phyloP scores from a whole-genome alignment of 2,888 invertebrate genomes.

The Stratiomys singularior region DNA sequence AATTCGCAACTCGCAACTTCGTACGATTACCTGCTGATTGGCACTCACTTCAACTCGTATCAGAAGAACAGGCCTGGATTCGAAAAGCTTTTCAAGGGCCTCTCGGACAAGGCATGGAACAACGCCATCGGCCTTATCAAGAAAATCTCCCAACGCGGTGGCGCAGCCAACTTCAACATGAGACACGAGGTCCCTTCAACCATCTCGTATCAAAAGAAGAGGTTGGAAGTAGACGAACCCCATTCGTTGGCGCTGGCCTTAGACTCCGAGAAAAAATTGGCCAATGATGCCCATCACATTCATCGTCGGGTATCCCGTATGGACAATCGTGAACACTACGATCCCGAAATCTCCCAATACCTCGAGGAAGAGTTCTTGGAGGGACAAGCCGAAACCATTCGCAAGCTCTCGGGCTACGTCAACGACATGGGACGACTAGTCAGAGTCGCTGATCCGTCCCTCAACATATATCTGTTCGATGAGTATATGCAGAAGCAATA shows the following conservation, averaged over 20 bases:
- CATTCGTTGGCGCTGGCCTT: constrained; percentile 78
- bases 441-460: constrained; percentile 70
- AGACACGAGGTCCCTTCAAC: constrained; percentile 55
- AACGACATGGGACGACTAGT: constrained; percentile 77
- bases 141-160: constrained; percentile 79
- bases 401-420: constrained; percentile 78
- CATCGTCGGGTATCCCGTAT: constrained; percentile 71
- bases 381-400: constrained; percentile 74
- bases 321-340: constrained; percentile 69
- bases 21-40: constrained; percentile 78
- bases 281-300: constrained; percentile 74
- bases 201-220: constrained; percentile 51
- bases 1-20: constrained; percentile 77
- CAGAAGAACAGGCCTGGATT: constrained; percentile 81
- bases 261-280: constrained; percentile 79
- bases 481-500: constrained; percentile 68
- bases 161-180: constrained; percentile 69
- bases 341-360: constrained; percentile 79
- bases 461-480: constrained; percentile 80
- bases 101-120: constrained; percentile 80
- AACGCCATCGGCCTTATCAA: constrained; percentile 81
- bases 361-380: constrained; percentile 81
- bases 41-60: constrained; percentile 81
- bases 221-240: constrained; percentile 70
- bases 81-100: constrained; percentile 75